A percentile compares a stretch with the other conserved stretches of the same genome.
Conservation (phyloP, 2,797 vertebrate species). For the Odontamblyopus rebecca region DNA sequence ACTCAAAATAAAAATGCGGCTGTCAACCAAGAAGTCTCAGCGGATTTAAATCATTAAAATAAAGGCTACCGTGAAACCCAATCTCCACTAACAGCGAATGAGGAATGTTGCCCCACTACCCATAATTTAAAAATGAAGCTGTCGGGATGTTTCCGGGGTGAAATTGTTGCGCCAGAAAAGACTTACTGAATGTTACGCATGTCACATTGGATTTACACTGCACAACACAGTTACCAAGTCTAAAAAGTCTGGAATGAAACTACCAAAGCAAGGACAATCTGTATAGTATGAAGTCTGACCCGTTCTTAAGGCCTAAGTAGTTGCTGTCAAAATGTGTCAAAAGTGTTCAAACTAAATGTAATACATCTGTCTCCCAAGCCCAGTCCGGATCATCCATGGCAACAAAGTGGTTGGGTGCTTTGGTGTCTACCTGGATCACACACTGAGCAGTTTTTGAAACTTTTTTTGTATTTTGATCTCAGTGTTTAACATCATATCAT, state of each 20-base stretch:
- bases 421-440: too few species aligned
- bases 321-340: background rate
- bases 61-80: background rate
- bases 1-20: slow-evolving; percentile 14
- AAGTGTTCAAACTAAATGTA: too few species aligned
- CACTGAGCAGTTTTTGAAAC: too few species aligned
- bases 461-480: too few species aligned
- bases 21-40: background rate
- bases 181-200: background rate
- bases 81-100: background rate
- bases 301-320: too few species aligned
- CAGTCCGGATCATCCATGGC: too few species aligned
- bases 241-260: background rate
- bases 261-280: background rate
- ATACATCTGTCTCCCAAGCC: too few species aligned
- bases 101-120: slow-evolving; percentile 4
- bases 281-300: background rate
- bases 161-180: background rate
- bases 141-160: background rate
- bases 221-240: background rate
- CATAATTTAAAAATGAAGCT: slow-evolving; percentile 2
- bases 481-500: too few species aligned
- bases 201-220: background rate
- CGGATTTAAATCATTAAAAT: slow-evolving; percentile 12
- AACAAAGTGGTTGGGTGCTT: too few species aligned